phyloP scores from a whole-genome alignment of 2,113 vertebrate genomes.

The Ranitomeya variabilis region DNA sequence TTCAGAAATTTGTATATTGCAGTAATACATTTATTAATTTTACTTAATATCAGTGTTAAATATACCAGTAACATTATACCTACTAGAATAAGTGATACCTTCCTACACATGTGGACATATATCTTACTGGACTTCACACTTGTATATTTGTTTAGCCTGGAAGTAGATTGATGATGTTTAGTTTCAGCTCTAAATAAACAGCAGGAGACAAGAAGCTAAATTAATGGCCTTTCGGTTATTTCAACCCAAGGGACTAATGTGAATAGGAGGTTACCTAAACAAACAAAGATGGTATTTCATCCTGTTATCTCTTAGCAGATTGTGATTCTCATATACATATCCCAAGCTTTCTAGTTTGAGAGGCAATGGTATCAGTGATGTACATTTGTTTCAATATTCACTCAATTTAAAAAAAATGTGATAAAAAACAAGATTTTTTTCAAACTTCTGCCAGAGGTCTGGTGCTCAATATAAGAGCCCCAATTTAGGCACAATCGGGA shows the following conservation, averaged over 20 bases:
- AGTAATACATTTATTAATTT: neutral
- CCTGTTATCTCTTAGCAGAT: conserved; percentile 75
- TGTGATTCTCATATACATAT: conserved; percentile 71
- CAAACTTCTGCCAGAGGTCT: too few relatives aligned
- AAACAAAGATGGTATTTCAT: conserved; percentile 72
- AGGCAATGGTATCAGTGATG: neutral
- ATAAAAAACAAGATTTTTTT: neutral
- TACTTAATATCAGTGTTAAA: neutral
- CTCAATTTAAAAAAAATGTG: neutral
- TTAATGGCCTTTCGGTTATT: conserved; percentile 62
- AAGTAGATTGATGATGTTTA: conserved; percentile 59
- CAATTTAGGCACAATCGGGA: too few relatives aligned
- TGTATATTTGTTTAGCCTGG: conserved; percentile 58
- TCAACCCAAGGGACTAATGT: conserved; percentile 41
- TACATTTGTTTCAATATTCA: neutral
- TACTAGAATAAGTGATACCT: neutral
- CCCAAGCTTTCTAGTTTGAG: neutral
- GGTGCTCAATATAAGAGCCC: too few relatives aligned
- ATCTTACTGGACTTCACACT: conserved; percentile 49
- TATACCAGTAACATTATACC: neutral
- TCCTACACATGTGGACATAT: conserved; percentile 21
- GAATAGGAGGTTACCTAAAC: conserved; percentile 72
- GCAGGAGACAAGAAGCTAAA: conserved; percentile 59
- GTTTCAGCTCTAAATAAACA: conserved; percentile 56
- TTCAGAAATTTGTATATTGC: neutral